phyloP scores from a whole-genome alignment of 2,113 vertebrate species.

The Okapia johnstoni region DNA sequence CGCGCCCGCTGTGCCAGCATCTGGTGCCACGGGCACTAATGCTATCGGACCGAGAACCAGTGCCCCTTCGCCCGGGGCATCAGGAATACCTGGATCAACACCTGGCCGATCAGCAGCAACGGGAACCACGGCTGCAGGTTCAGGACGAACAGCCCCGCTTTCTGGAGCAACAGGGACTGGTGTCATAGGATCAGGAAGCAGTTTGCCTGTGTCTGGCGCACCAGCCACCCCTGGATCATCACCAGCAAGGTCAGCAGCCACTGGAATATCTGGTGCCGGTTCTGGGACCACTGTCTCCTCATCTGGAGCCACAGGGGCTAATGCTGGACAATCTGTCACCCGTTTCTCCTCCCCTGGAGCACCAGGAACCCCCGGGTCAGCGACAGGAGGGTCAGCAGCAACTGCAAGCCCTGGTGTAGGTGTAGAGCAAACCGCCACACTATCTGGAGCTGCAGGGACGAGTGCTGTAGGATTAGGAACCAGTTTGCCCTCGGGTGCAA shows the following conservation, averaged over 20 bases:
- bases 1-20: too few relatives aligned
- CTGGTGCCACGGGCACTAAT: too few relatives aligned
- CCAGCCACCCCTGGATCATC: background rate
- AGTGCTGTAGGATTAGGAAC: too few relatives aligned
- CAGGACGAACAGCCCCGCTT: accelerated
- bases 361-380: too few relatives aligned
- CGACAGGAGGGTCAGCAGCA: accelerated
- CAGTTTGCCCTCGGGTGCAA: too few relatives aligned
- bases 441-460: too few relatives aligned
- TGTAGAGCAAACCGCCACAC: too few relatives aligned
- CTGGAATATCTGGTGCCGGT: accelerated
- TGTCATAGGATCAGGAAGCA: too few relatives aligned
- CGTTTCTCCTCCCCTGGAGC: too few relatives aligned
- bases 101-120: background rate
- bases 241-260: accelerated
- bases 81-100: too few relatives aligned
- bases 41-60: background rate
- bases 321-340: accelerated
- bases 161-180: too few relatives aligned
- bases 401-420: accelerated
- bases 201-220: accelerated
- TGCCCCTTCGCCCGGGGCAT: too few relatives aligned
- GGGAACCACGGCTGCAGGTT: accelerated
- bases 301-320: background rate
- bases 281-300: background rate